Evolutionary conservation across 2,888 invertebrate genomes (phyloP), one percentile per base, ranked within the genome.

Genomic region (Drosophila mayaguana): DNA sequence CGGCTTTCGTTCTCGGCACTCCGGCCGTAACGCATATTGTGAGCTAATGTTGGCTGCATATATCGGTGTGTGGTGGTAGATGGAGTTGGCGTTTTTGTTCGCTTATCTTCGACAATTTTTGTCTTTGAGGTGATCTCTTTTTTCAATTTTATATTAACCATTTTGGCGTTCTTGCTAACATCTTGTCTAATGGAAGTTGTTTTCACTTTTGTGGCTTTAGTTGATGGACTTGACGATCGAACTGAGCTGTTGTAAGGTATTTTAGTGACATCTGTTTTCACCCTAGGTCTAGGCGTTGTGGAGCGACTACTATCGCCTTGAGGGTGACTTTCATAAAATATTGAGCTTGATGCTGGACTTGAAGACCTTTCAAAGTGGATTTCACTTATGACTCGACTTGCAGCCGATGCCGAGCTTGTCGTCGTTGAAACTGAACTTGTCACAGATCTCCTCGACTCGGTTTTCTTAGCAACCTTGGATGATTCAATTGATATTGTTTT

Each of bases 41-140:
- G 92, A 1, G 95, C 94, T 46, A 95, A 85, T 28, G 95, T 95
- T 1, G 95, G 94, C 74, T 94, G 94, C 95, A 95, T 95, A 76
- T 95, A 95, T 48, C 94, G 94, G 83, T 93, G 93, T 25, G 91
- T 76, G 25, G 91, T 76, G 25, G 76, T 79, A 53, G 62, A 59
- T 4, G 81, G 72, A 40, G 80, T 83, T 6, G 89, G 85, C 6
- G 90, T 91, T 63, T 73, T 84, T 16, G 75, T 50, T 14, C 80
- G 83, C 38, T 45, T 75, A 12, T 48, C 72, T 36, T 78, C 63
- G 57, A 25, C 46, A 45, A 22, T 20, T 36, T 48, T 66, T 12
- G 48, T 69, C 36, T 68, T 79, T 14, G 40, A 57, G 11, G 61
- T 50, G 32, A 57, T 48, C 56, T 81, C 78, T 34, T 54, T 71